Evolutionary conservation across 2,113 vertebrate species (phyloP), one percentile per base, ranked within the genome.

Genomic region (Perca flavescens): DNA sequence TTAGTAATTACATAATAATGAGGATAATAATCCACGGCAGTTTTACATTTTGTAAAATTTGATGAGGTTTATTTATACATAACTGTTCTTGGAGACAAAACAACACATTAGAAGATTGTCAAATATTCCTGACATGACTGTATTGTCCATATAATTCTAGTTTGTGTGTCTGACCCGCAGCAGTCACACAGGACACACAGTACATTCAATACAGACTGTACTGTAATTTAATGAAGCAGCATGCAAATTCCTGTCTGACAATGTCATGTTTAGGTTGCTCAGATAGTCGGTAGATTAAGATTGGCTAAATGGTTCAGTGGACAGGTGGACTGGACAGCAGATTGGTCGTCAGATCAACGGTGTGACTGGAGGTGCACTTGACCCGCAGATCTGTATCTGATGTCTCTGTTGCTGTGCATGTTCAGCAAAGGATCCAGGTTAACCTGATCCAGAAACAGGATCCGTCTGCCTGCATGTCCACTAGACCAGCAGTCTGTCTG

Each of bases 361-460:
- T 53, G 58, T 80, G 88, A 74, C 89, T 50, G 40, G 62, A 21
- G 76, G 70, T 81, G 71, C 87, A 89, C 87, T 91, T 93, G 88
- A 93, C 91, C 89, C 71, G 56, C 56, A 78, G 89, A 91, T 92
- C 79, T 85, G 65, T 89, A 91, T 93, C 88, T 89, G 92, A 94
- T 90, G 57, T 63, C 60, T 66, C 15, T 65, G 71, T 57, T 56
- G 43, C 22, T 76, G 82, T 80, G 79, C 79, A 80, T 74, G 63
- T 82, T 84, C n/a, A 12, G 85, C 68, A 70, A 79, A 49, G 77
- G 86, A 88, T 90, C 84, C 70, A 82, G 57, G 91, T 91, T 87
- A 90, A 94, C 91, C 89, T 91, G 92, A 94, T 94, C 90, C 86
- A 92, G 93, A 91, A 94, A 94, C 92, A 82, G 82, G 92, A 94